Evolutionary conservation across 2,888 invertebrate species (phyloP).

Genomic region (Dorcus parallelipipedus): DNA sequence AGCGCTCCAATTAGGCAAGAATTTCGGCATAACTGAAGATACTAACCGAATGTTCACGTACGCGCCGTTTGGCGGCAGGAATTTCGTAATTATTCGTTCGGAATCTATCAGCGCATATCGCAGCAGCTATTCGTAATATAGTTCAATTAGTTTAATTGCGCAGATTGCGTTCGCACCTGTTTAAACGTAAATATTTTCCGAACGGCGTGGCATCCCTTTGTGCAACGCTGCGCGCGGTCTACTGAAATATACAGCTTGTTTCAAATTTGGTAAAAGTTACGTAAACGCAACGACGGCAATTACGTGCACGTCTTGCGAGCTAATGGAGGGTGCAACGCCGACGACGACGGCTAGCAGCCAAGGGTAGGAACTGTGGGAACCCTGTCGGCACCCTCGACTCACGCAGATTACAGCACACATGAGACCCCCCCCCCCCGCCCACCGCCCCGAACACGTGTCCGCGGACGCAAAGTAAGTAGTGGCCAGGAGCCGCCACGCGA

Average conservation of each 20-base stretch:
- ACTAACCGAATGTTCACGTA: slow-evolving; percentile 2
- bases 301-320: too few relatives aligned
- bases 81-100: slow-evolving; percentile 11
- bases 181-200: background rate
- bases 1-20: slow-evolving; percentile 11
- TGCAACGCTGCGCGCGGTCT: too few relatives aligned
- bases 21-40: slow-evolving; percentile 6
- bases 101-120: slow-evolving; percentile 8
- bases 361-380: slow-evolving; percentile 41
- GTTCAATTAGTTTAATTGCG: slow-evolving; percentile 9
- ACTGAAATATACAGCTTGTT: too few relatives aligned
- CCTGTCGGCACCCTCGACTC: slow-evolving; percentile 35
- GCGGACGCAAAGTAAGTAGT: slow-evolving; percentile 15
- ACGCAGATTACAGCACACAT: slow-evolving; percentile 42
- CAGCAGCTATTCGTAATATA: slow-evolving; percentile 14
- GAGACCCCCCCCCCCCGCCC: slow-evolving; percentile 21
- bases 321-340: too few relatives aligned
- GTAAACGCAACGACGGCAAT: too few relatives aligned
- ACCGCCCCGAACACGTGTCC: slow-evolving; percentile 30
- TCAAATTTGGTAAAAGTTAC: too few relatives aligned
- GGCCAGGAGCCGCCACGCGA: slow-evolving; percentile 12
- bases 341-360: too few relatives aligned
- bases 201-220: too few relatives aligned
- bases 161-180: slow-evolving; percentile 2
- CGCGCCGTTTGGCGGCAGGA: slow-evolving; percentile 10